Base-by-base conservation (phyloP, 2,888 invertebrate species). In the Sinotaia quadrata region DNA sequence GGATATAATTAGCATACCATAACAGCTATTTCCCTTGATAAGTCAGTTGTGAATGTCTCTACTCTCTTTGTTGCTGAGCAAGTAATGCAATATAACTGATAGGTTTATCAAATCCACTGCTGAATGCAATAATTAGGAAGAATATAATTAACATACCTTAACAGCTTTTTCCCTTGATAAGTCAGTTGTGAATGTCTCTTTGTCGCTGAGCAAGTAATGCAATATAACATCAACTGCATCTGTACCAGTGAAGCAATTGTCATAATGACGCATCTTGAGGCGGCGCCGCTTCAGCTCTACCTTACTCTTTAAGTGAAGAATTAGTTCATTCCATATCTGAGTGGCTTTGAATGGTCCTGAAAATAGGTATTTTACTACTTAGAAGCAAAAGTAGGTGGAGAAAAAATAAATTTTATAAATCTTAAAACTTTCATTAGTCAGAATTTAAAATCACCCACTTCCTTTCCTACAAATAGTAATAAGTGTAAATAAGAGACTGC, bases 251-350 rank as follows among this genome's bases (percentile, higher is more conserved):
- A 87, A 87, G 67, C 85, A 83, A 66, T 81, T 79, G 47, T 84
- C 82, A 68, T 85, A 83, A 62, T 78, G 75, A 44, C 78, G 75
- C 78, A 85, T 80, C 71, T 82, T 83, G 60, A 81, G 75, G 4
- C 84, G 78, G 1, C 85, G 75, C 27, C 80, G 74, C 68, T 84
- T 85, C 61, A 84, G 71, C 65, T 84, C 85, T 1, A 87, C 86
- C 51, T 79, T 79, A 4, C 75, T 69, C 70, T 83, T 83, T 62
- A 86, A 69, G 68, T 84, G 81, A 4, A 73, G 77, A 27, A 86
- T 82, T n/a, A 87, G 79, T 60, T 84, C 82, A 75, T 86, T 85
- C 86, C 86, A 87, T 33, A 87, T 82, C 75, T 85, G 82, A 37
- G 86, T 87, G 5, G 87, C 87, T 61, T 78, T 71, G 68, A 84